Evolutionary conservation across 1,140 invertebrate genomes (phyloP), one percentile per base, ranked within the genome.

Genomic region (Drosophila neocordata): DNA sequence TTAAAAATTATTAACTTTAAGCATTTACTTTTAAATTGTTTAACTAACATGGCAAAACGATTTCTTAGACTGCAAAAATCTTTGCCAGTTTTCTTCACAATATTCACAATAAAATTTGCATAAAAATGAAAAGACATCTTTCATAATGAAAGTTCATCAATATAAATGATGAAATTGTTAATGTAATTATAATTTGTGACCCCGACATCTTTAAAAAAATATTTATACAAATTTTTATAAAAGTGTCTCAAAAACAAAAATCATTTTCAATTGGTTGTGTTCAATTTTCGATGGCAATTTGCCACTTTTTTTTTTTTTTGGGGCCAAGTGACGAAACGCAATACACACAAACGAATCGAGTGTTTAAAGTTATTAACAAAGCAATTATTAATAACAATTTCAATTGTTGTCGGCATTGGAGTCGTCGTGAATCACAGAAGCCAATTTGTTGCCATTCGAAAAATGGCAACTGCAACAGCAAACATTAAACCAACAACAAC

Each of bases 391-490:
- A 56, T 56, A 56, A 56, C 53, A 56, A 56, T 41, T 59, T 35
- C 37, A 35, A 34, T 34, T 64, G 66, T 38, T 66, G 61, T 27
- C 56, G 52, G 53, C 53, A 56, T 56, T 56, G 53, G 31, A 48
- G 11, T 18, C 41, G 27, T 56, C 13, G 53, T 56, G 53, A 56
- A 56, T 56, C 53, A 56, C 53, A 56, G 53, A 52, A 34, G 53
- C 27, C 53, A 56, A 34, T 56, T 56, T 56, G 53, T 63, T 67
- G 69, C 59, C 69, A 73, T 68, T 68, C 71, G 52, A 61, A 72
- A 72, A 15, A 34, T 60, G 59, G 41, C 64, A 56, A 66, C 63
- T 34, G 44, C 58, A 15, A 15, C 58, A 48, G 8, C 58, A 27
- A 11, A 27, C 63, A 65, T 13, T 52, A 52, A 52, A 65, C 62